Base-by-base conservation (phyloP, 1,140 invertebrate species). In the Conus betulinus region DNA sequence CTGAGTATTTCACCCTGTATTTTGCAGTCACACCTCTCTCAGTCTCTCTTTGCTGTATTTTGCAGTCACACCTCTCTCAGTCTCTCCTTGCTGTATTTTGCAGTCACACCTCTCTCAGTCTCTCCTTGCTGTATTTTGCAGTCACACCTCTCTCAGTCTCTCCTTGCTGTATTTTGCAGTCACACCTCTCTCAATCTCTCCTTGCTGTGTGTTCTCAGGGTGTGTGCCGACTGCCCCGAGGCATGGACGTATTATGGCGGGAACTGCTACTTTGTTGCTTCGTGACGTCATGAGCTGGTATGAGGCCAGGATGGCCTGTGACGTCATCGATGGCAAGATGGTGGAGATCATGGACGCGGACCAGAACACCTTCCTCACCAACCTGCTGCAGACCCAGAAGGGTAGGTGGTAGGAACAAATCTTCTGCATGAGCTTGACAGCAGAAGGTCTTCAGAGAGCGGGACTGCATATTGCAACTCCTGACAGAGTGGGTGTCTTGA, bases 241-340 rank as follows among this genome's bases (percentile, higher is more conserved):
- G 76, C 8, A 25, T 78, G 76, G 76, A 78, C 76, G 10, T 51
- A 51, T 25, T 78, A 78, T 23, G 76, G 76, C 5, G 25, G 7
- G 7, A 39, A 13, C 25, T 78, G 76, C 27, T 78, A 39, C 76
- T 3, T 3, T 78, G 7, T 0, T 78, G 25, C 76, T 78, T 0
- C 25, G 8, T 5, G 76, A 78, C 25, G 6, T 11, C 76, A 17
- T 78, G 25, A 78, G 1, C 7, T 78, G 76, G 76, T 78, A 78
- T 25, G 76, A 78, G 25, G 76, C 25, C 76, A 78, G 39, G 76
- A 51, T 17, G 25, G 76, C 76, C 76, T 78, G 76, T 78, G 76
- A 78, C 76, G 20, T 51, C 76, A 39, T 78, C 76, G 39, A 39
- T 1, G 76, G 76, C 25, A 78, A 78, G 76, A 7, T 78, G 76